Percentiles rank a stretch among this genome's conserved stretches.
Evolutionary conservation across 1,140 invertebrate species (phyloP).

Genomic region (Pantala flavescens): DNA sequence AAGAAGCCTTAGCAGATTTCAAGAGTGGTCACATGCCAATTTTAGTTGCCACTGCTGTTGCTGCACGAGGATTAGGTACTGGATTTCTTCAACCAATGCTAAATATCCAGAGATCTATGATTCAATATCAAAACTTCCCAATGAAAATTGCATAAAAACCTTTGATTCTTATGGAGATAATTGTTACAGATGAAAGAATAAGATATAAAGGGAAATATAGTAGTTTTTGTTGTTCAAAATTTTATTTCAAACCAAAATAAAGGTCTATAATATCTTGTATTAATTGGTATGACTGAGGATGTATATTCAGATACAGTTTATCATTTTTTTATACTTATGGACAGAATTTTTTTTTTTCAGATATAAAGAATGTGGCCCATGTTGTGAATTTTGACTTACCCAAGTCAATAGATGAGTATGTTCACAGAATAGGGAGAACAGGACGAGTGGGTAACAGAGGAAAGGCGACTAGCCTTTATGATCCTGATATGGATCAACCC

Average conservation of each 20-base stretch:
- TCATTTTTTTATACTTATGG: no score
- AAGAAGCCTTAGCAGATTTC: slow-evolving; percentile 78
- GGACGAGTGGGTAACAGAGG: slow-evolving; percentile 88
- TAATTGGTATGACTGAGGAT: no score
- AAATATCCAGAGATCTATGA: background rate
- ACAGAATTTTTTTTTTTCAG: slow-evolving; percentile 37
- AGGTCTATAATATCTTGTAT: no score
- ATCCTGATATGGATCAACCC: slow-evolving; percentile 46
- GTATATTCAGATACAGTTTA: no score
- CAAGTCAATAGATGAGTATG: slow-evolving; percentile 80
- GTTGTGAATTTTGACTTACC: slow-evolving; percentile 92
- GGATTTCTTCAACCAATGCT: slow-evolving; percentile 2
- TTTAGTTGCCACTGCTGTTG: slow-evolving; percentile 88
- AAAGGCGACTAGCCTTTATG: slow-evolving; percentile 78
- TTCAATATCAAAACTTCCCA: background rate
- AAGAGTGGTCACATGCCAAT: slow-evolving; percentile 59
- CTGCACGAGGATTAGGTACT: slow-evolving; percentile 69
- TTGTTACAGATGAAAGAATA: no score
- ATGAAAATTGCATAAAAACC: slow-evolving; percentile 13
- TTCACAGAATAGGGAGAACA: slow-evolving; percentile 90
- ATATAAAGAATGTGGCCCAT: slow-evolving; percentile 71
- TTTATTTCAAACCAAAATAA: no score
- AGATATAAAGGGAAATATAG: no score
- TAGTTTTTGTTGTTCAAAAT: no score
- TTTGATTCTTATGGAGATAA: slow-evolving; percentile 10